Base-by-base conservation (phyloP, 2,113 vertebrate genomes). In the Anseranas semipalmata region DNA sequence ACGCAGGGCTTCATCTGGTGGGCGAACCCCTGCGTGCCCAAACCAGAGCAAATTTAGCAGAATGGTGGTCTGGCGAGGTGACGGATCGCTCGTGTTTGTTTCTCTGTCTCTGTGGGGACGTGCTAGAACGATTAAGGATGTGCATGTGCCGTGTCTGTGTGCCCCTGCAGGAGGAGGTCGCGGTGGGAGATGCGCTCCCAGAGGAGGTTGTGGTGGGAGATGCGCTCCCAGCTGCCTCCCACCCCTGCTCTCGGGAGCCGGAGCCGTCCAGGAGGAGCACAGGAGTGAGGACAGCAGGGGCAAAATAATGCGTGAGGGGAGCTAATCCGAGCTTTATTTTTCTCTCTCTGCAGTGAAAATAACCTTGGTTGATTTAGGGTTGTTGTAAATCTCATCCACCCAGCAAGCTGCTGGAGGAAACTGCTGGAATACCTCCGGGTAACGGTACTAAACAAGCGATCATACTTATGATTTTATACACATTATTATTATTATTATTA, bases 351-450 rank as follows among this genome's bases (percentile, higher is more conserved):
- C 60, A 52, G 13, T n/a, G 14, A 68, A 22, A 56, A 78, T 75
- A 76, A 92, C 95, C 80, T 96, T 59, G 56, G 86, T 66, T 60
- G 66, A 35, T 84, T 58, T 14, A 43, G 22, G 41, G 45, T 58
- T 72, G 27, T 87, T 87, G 50, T 91, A 87, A 15, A 89, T 92
- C 76, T 90, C 76, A 58, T 63, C 60, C 17, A 6, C 78, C 70
- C 84, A 73, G 83, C 82, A 55, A 35, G 39, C 55, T 63, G 67
- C 83, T 85, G 83, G 83, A 90, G 94, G 71, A 82, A 86, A 58
- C 90, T 66, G 55, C 90, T 95, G 94, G 77, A 84, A 0, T 13
- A 37, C 75, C 60, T 84, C 48, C 74, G 80, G 90, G 90, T 95
- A 95, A 85, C 73, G 43, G 63, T 46, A 74, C 91, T 7, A 12